Evolutionary conservation across 2,888 invertebrate genomes (phyloP), one percentile per base, ranked within the genome.

Genomic region (Amiota communis): DNA sequence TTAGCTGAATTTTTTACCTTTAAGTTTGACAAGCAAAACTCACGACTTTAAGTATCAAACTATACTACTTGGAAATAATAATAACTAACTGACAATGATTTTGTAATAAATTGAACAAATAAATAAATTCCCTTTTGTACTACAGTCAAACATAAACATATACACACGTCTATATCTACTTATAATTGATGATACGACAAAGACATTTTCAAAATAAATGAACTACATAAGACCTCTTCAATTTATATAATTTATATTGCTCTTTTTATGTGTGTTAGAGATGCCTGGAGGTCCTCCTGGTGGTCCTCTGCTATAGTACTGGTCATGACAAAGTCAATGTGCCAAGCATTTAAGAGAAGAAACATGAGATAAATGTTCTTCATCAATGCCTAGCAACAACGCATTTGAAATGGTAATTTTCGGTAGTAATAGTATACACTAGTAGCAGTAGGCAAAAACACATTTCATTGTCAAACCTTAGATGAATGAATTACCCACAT

Each of bases 331-430:
- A 8, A 53, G n/a, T 15, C 53, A 53, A 53, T n/a, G 13, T 53
- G n/a, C 8, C 53, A 15, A 9, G n/a, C 13, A 20, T 17, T 20
- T 20, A 11, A 10, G 20, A 17, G 59, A n/a, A 13, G 12, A 13
- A 15, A 53, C 53, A 10, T 59, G 20, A 20, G 59, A 59, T 20
- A 59, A 59, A 59, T 59, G 59, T 59, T 59, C 17, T 15, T 17
- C 63, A 46, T 63, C 23, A 63, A 46, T 11, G 59, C 17, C 11
- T 23, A 15, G n/a, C 59, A 20, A 15, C 72, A 72, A 71, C 69
- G 81, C 81, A 81, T 76, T 81, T 77, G 70, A 77, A 77, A 77
- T 47, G 72, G 74, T 76, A 84, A 82, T 76, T 23, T 71, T 46
- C 3, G 79, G 73, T 71, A 85, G 84, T 80, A 85, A 76, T 23